Evolutionary conservation across 2,797 vertebrate species (phyloP), one percentile per base, ranked within the genome.

Genomic region (Hipposideros larvatus): DNA sequence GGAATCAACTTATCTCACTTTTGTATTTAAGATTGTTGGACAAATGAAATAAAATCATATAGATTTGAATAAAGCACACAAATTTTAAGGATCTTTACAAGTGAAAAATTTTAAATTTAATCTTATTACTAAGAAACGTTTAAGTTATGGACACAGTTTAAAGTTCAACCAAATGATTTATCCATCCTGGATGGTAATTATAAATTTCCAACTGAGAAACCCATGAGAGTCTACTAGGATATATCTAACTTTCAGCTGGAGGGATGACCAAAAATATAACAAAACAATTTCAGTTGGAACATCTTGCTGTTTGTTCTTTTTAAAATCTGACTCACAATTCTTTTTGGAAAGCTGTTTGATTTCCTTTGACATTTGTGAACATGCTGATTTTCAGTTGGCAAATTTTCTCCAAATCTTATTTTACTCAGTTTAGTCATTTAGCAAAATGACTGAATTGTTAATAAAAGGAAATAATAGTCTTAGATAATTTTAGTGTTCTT

Each of bases 191-290:
- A 93, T 74, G 68, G 53, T 73, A 82, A 91, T 21, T 82, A 21
- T 59, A 91, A 95, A 91, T 78, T 24, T 74, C 48, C 24, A 93
- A 6, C 46, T 70, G 41, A 92, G 59, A 90, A 87, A 74, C 5
- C 5, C 41, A n/a, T 16, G 66, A 73, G 11, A 82, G 4, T 2
- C 43, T 31, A 24, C 21, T 18, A 80, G 41, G 5, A 80, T 55
- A 57, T n/a, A 59, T 4, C 28, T 55, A 68, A 87, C 11, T 46
- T 90, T 74, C 31, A 71, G 1, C 31, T 95, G 9, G 34, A 93
- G 14, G 0, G 9, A 68, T 80, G 15, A n/a, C 15, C 7, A 87
- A 21, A 92, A 34, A 80, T 19, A 86, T 34, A 19, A 91, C 9
- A 41, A 63, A 61, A 71, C 7, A 73, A 68, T 82, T 87, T 90